Percentiles rank a stretch among this genome's conserved stretches.
These are phyloP conservation scores for Megaceryle maxima DNA, from an alignment of 2,113 vertebrate species.

Conservation along the genomic window DNA sequence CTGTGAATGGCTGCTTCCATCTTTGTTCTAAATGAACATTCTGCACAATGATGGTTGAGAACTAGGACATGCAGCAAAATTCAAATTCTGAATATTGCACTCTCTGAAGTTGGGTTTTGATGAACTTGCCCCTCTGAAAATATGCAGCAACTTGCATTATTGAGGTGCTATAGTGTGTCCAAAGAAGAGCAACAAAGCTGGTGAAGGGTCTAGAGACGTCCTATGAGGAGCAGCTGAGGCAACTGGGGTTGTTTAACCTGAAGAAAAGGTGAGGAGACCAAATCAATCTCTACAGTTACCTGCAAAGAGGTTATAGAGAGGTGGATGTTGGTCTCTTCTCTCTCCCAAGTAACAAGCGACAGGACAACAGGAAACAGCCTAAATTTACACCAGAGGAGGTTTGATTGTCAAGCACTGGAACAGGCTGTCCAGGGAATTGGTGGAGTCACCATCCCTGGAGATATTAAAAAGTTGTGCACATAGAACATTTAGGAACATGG, in stretches of 20 bases:
- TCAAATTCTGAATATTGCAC: background rate
- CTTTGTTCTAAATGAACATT: background rate
- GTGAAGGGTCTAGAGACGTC: background rate
- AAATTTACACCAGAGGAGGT: background rate
- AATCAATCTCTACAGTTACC: accelerated
- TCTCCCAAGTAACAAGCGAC: background rate
- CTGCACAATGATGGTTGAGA: background rate
- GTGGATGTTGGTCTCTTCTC: accelerated
- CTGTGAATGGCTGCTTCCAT: accelerated
- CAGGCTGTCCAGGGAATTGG: background rate
- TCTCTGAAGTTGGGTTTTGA: background rate
- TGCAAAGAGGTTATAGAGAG: background rate
- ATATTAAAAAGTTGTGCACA: background rate
- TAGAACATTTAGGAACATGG: too few species aligned
- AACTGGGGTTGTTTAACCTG: background rate
- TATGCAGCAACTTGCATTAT: accelerated
- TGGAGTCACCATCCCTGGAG: too few species aligned
- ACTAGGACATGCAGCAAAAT: background rate
- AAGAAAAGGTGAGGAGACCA: background rate
- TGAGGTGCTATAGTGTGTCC: background rate
- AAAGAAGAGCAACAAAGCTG: background rate
- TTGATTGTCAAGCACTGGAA: background rate
- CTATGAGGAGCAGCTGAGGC: background rate
- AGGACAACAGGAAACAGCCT: background rate
- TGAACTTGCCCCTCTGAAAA: background rate